phyloP scores from a whole-genome alignment of 2,888 invertebrate species.

The Hermodice carunculata region DNA sequence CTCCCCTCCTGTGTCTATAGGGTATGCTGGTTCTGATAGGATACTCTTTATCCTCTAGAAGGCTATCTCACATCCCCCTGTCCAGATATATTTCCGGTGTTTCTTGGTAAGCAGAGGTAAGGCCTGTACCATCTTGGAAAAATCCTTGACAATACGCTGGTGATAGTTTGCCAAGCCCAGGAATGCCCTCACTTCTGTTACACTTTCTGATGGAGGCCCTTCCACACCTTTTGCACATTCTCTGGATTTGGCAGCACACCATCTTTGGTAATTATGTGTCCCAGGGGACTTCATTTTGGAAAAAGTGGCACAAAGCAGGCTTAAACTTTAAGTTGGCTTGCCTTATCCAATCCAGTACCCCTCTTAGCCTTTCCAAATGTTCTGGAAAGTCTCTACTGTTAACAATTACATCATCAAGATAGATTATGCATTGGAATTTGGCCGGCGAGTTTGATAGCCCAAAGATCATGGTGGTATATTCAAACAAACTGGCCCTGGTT shows the following conservation, averaged over 20 bases:
- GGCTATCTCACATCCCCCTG: conserved; percentile 8
- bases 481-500: neutral
- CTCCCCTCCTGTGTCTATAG: neutral
- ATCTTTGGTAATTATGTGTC: conserved; percentile 7
- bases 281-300: neutral
- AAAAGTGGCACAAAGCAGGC: conserved; percentile 35
- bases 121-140: conserved; percentile 29
- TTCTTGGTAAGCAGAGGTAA: conserved; percentile 72
- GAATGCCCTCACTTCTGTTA: conserved; percentile 34
- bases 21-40: conserved; percentile 19
- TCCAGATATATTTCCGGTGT: conserved; percentile 4
- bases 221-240: conserved; percentile 25
- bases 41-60: conserved; percentile 14
- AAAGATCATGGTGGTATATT: conserved; percentile 1
- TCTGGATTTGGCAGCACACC: neutral
- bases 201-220: conserved; percentile 29
- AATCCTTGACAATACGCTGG: conserved; percentile 34
- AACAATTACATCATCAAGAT: conserved; percentile 41
- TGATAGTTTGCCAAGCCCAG: conserved; percentile 42
- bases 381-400: conserved; percentile 16
- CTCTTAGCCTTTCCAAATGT: conserved; percentile 21
- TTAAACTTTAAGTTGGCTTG: conserved; percentile 17
- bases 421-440: conserved; percentile 4
- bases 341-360: conserved; percentile 27
- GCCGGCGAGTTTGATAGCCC: conserved; percentile 1